phyloP scores from a whole-genome alignment of 1,140 invertebrate species.

The Phymastichus coffea region DNA sequence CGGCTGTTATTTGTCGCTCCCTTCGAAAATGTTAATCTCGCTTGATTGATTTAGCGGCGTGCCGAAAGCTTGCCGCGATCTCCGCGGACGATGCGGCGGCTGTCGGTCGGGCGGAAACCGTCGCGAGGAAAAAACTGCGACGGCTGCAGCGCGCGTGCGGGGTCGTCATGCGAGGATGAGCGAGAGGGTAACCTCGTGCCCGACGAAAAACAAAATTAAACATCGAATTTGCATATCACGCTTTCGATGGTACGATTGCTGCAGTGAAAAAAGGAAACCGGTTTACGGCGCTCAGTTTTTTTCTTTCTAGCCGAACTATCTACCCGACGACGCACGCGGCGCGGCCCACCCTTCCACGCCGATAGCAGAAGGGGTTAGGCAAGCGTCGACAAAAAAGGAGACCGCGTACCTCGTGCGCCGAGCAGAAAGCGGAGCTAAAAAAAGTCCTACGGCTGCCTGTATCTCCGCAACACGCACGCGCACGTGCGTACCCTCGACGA shows the following conservation, averaged over 20 bases:
- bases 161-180: background rate
- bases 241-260: background rate
- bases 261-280: background rate
- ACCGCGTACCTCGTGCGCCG: background rate
- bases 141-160: constrained; percentile 1
- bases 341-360: background rate
- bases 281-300: background rate
- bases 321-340: no score
- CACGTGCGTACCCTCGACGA: no score
- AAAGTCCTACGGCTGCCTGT: no score
- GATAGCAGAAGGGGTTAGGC: background rate
- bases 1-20: no score
- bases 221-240: background rate
- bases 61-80: constrained; percentile 4
- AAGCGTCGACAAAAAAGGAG: background rate
- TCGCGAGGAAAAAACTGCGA: background rate
- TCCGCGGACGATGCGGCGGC: no score
- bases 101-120: no score
- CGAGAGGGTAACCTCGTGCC: no score
- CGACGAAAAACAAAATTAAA: background rate
- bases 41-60: constrained; percentile 22
- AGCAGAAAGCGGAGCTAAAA: background rate
- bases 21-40: no score
- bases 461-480: no score
- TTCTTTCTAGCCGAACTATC: background rate